Percentiles rank a stretch among this genome's conserved stretches.
Evolutionary conservation across 2,888 invertebrate species (phyloP).

Genomic region (Lobophora halterata): DNA sequence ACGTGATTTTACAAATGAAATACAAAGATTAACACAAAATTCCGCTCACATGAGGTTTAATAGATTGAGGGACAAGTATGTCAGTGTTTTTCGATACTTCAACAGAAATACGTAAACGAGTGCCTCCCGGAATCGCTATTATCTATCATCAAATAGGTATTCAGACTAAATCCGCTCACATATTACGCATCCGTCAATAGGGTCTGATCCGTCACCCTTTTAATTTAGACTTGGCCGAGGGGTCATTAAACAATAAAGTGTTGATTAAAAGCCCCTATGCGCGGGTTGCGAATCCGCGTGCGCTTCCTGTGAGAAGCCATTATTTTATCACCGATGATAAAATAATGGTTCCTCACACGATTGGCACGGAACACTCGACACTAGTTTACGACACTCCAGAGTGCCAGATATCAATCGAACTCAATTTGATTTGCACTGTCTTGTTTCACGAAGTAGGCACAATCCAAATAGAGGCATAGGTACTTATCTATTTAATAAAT

Average conservation of each 20-base stretch:
- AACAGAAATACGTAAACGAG: slow-evolving; percentile 19
- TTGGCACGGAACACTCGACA: slow-evolving; percentile 59
- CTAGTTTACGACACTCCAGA: slow-evolving; percentile 20
- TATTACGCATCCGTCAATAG: slow-evolving; percentile 76
- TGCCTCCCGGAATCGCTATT: slow-evolving; percentile 44
- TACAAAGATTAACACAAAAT: no score
- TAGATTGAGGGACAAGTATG: no score
- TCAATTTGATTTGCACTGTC: slow-evolving; percentile 20
- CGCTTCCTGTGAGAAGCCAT: slow-evolving; percentile 73
- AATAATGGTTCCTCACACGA: no score
- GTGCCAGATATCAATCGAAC: slow-evolving; percentile 22
- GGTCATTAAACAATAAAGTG: slow-evolving; percentile 82
- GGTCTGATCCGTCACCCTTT: slow-evolving; percentile 79
- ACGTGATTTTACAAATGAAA: no score
- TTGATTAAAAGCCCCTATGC: slow-evolving; percentile 81
- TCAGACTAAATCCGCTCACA: slow-evolving; percentile 67
- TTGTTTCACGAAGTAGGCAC: not conserved
- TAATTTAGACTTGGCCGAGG: slow-evolving; percentile 77
- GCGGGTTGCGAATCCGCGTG: slow-evolving; percentile 74
- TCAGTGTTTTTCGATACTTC: slow-evolving; percentile 1
- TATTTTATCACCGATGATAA: slow-evolving; percentile 79
- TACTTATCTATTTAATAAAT: no score
- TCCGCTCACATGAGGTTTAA: no score
- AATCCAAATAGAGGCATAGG: not conserved
- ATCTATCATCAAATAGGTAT: slow-evolving; percentile 70